phyloP scores from a whole-genome alignment of 2,797 vertebrate species.

The Propithecus deckenii region DNA sequence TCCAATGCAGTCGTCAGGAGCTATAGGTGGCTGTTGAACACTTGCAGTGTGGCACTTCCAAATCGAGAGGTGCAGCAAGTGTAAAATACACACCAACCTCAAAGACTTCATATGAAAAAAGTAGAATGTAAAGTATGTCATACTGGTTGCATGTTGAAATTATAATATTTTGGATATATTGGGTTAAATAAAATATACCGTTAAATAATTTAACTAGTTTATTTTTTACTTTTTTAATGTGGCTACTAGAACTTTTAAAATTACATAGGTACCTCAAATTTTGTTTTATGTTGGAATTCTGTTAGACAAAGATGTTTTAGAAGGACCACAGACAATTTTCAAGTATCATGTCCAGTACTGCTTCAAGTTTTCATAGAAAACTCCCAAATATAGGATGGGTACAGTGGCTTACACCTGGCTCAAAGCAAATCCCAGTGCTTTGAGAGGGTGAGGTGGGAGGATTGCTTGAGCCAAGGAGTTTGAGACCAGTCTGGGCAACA shows the following conservation, averaged over 20 bases:
- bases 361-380: background rate
- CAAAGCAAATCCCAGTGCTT: background rate
- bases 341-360: background rate
- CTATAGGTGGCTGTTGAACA: background rate
- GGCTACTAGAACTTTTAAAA: background rate
- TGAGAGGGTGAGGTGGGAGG: background rate
- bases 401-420: background rate
- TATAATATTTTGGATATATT: accelerated
- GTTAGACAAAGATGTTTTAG: background rate
- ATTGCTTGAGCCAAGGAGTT: background rate
- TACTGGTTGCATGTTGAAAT: background rate
- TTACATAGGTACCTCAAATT: background rate
- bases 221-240: no score
- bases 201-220: no score
- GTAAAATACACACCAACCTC: background rate
- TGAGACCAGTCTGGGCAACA: background rate
- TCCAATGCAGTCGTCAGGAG: accelerated
- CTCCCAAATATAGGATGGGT: background rate
- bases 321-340: background rate
- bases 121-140: background rate
- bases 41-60: background rate
- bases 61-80: accelerated
- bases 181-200: background rate
- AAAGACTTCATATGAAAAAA: background rate
- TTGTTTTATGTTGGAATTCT: background rate